Percentiles rank a stretch among this genome's conserved stretches.
These are phyloP conservation scores for Agriotes lineatus DNA, from an alignment of 2,888 invertebrate genomes.

Conservation along the genomic window DNA sequence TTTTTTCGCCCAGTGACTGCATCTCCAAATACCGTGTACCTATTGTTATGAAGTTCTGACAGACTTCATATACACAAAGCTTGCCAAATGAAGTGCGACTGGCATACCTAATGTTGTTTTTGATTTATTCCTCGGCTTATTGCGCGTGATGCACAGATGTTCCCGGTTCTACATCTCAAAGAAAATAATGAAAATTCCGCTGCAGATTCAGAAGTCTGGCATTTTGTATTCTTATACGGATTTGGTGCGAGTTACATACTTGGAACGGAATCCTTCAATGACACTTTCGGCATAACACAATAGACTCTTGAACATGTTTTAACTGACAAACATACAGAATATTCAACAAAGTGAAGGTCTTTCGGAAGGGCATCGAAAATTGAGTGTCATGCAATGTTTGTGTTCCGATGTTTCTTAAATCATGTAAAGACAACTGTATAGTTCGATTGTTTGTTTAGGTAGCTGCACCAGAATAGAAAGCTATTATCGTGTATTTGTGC, in stretches of 20 bases:
- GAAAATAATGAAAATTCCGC: constrained; percentile 21
- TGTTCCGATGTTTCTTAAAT: too few relatives aligned
- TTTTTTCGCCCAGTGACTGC: too few relatives aligned
- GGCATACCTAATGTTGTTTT: constrained; percentile 39
- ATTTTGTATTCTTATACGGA: background rate
- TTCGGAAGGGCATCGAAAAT: too few relatives aligned
- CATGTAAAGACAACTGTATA: too few relatives aligned
- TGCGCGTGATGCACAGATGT: constrained; percentile 28
- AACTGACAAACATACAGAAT: background rate
- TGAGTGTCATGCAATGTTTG: too few relatives aligned
- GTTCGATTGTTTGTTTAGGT: too few relatives aligned
- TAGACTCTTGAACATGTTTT: background rate
- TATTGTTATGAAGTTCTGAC: constrained; percentile 13
- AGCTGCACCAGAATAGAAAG: constrained; percentile 25
- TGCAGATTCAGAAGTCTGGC: constrained; percentile 10
- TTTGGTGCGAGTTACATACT: background rate
- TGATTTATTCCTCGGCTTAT: constrained; percentile 37
- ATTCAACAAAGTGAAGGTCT: background rate
- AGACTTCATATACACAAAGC: constrained; percentile 21
- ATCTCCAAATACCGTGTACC: too few relatives aligned
- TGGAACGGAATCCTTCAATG: background rate
- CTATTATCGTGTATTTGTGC: constrained; percentile 28
- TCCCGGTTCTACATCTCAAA: constrained; percentile 7
- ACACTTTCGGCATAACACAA: background rate
- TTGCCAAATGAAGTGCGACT: constrained; percentile 37